Evolutionary conservation across 2,113 vertebrate genomes (phyloP), one percentile per base, ranked within the genome.

Genomic region (Charina bottae): DNA sequence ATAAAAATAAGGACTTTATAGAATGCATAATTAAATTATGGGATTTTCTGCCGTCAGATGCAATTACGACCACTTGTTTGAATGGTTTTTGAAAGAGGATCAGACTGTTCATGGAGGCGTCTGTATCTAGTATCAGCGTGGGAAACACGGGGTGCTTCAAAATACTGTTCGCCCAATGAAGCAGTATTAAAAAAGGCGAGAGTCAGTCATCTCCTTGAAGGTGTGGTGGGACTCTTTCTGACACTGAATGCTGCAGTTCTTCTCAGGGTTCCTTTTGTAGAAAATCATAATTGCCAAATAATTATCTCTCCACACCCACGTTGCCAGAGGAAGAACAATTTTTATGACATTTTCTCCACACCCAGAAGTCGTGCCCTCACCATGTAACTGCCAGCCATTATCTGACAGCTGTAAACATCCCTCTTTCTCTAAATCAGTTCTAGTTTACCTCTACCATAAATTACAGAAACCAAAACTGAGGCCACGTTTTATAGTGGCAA

Each of bases 401-500:
- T 87, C 23, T 87, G 56, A 59, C 87, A 49, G 15, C 89, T 46
- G 5, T 87, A 13, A 46, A 19, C n/a, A 6, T 33, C 2, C 13
- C 46, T 54, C 28, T 26, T 83, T 88, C 72, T 87, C 90, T 53
- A 68, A 85, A 93, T n/a, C 11, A 56, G 49, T 85, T 93, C 3
- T 91, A 0, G 33, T 91, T 95, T 90, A 28, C 28, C 92, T 33
- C 24, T 26, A 37, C 0, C 4, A 68, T 88, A 53, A 62, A 85
- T 93, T 91, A n/a, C 26, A 33, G 21, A 90, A 56, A 26, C 11
- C 72, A 59, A 90, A 55, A 23, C 42, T 54, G 46, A 90, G 78
- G 26, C 33, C 8, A 42, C n/a, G 17, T 17, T 26, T 90, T 83
- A 33, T 28, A 59, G 17, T 60, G 42, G 10, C 2, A 54, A 10